phyloP scores from a whole-genome alignment of 1,140 invertebrate species.

The Pogonognathellus flavescens region DNA sequence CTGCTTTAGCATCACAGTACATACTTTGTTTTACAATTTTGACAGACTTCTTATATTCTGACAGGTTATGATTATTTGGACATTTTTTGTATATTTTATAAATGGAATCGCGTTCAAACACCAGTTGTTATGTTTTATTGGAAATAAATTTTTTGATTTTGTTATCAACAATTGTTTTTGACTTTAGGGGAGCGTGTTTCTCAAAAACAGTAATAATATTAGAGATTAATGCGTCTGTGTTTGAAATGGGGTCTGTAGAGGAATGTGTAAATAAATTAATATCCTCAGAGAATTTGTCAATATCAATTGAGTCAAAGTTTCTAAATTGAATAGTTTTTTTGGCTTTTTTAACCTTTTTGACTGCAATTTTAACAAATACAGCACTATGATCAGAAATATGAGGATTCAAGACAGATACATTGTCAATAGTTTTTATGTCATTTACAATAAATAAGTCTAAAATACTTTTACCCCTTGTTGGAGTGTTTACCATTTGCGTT shows the following conservation, averaged over 20 bases:
- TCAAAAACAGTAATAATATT: too few species aligned
- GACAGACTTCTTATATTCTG: not conserved
- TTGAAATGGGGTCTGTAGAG: too few species aligned
- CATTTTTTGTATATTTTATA: not conserved
- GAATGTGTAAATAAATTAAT: not conserved
- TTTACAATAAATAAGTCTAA: not conserved
- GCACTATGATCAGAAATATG: not conserved
- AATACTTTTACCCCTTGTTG: not conserved
- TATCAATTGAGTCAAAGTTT: not conserved
- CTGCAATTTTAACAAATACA: not conserved
- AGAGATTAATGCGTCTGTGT: too few species aligned
- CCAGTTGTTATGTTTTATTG: not conserved
- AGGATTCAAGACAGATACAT: too few species aligned
- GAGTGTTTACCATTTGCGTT: not conserved
- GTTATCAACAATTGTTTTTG: not conserved
- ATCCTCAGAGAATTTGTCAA: not conserved
- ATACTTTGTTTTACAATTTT: not conserved
- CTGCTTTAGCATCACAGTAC: not conserved
- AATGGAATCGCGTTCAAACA: not conserved
- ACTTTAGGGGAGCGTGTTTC: not conserved
- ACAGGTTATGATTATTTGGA: not conserved
- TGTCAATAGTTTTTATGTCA: not conserved
- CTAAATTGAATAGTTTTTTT: not conserved
- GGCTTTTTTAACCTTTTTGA: not conserved
- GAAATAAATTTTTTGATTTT: not conserved